These are phyloP conservation scores for Caenorhabditis brenneri DNA, from an alignment of 1,140 invertebrate genomes.

Conservation along the genomic window DNA sequence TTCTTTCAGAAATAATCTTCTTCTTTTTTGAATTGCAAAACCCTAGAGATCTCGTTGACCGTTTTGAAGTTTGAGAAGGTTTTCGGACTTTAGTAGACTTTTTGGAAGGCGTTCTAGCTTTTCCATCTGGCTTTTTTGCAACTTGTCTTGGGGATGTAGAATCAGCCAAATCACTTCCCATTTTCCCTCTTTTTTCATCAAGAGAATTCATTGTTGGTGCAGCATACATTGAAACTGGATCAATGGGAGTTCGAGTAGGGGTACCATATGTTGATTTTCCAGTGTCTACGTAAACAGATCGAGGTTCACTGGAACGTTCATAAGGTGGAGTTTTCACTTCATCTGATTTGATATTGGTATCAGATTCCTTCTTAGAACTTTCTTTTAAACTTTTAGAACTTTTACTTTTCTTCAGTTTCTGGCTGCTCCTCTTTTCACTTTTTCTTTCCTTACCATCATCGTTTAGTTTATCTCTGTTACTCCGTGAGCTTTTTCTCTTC, in stretches of 20 bases:
- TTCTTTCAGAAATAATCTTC: no score
- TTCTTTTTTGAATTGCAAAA: no score
- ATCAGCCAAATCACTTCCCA: not conserved
- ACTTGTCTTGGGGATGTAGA: not conserved
- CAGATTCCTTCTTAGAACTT: not conserved
- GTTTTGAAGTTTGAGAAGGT: no score
- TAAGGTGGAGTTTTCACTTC: not conserved
- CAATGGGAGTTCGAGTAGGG: not conserved
- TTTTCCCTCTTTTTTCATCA: not conserved
- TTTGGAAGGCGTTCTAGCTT: no score
- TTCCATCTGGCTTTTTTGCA: no score
- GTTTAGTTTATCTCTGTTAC: not conserved
- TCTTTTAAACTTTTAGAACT: no score
- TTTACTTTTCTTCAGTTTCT: not conserved
- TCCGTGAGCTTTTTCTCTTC: not conserved
- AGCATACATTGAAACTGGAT: not conserved
- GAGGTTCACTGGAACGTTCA: not conserved
- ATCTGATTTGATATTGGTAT: not conserved
- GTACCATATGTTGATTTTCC: not conserved
- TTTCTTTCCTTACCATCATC: not conserved
- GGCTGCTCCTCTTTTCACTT: not conserved
- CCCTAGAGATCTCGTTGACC: no score
- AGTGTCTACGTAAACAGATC: not conserved
- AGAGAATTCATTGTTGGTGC: not conserved
- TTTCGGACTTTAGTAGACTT: no score